Evolutionary conservation across 1,140 invertebrate species (phyloP).

Genomic region (Harpegnathos saltator): DNA sequence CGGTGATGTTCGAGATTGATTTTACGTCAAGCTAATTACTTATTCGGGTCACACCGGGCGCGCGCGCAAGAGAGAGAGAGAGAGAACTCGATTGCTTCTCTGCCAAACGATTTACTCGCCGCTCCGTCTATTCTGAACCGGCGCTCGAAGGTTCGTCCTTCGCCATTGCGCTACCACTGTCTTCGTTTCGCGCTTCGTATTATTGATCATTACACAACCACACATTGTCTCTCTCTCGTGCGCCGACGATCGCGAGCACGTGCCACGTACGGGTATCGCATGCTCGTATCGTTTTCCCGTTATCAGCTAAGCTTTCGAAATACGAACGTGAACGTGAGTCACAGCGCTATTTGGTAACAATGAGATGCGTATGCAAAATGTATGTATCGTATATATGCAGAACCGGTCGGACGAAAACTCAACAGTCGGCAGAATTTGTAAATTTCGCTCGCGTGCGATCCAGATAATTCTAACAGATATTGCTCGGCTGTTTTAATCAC

Average conservation of each 20-base stretch:
- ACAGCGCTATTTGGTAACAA: slow-evolving; percentile 19
- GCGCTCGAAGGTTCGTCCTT: slow-evolving; percentile 16
- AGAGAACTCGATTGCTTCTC: slow-evolving; percentile 4
- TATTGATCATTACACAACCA: slow-evolving; percentile 53
- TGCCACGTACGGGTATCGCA: slow-evolving; percentile 22
- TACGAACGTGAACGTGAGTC: not conserved
- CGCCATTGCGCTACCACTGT: slow-evolving; percentile 4
- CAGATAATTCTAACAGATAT: not conserved
- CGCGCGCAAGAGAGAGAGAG: too few species aligned
- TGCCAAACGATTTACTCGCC: slow-evolving; percentile 1
- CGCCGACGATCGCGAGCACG: slow-evolving; percentile 50
- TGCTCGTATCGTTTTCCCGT: slow-evolving; percentile 29
- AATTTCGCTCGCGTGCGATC: not conserved
- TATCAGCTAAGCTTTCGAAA: not conserved
- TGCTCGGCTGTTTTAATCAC: not conserved
- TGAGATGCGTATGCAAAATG: slow-evolving; percentile 7
- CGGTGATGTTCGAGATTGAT: slow-evolving; percentile 3
- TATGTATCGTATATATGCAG: not conserved
- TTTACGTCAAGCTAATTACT: slow-evolving; percentile 9
- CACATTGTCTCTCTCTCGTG: not conserved
- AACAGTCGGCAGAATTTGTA: not conserved
- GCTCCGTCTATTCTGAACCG: not conserved
- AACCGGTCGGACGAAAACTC: slow-evolving; percentile 9
- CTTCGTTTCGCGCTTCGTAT: slow-evolving; percentile 19
- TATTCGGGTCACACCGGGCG: slow-evolving; percentile 21